phyloP scores from a whole-genome alignment of 2,113 vertebrate genomes.

The Salvator merianae region DNA sequence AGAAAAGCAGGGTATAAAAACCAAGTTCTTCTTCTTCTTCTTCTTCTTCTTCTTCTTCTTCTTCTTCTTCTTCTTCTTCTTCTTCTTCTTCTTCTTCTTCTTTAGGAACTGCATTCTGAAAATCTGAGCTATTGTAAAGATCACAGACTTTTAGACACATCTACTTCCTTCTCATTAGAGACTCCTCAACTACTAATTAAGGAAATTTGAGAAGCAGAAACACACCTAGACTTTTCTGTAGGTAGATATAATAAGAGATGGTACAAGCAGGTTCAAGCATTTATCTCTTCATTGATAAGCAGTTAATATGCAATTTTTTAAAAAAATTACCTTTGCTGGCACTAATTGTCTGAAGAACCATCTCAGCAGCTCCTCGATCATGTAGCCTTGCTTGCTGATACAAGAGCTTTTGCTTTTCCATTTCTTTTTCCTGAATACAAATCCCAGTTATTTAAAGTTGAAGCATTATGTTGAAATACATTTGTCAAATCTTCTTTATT shows the following conservation, averaged over 20 bases:
- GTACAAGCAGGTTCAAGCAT: neutral
- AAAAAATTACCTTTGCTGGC: constrained; percentile 90
- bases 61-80: too few relatives aligned
- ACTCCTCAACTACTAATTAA: neutral
- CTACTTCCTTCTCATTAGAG: neutral
- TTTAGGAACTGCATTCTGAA: too few relatives aligned
- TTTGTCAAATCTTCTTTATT: constrained; percentile 35
- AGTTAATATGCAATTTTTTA: neutral
- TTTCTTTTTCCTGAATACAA: constrained; percentile 94
- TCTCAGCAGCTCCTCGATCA: constrained; percentile 92
- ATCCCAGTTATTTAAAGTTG: constrained; percentile 72
- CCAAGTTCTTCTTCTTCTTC: too few relatives aligned
- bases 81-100: too few relatives aligned
- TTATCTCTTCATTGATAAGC: neutral
- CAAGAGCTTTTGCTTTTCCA: constrained; percentile 97
- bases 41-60: too few relatives aligned
- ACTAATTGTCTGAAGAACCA: constrained; percentile 96
- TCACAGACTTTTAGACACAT: neutral
- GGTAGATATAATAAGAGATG: neutral
- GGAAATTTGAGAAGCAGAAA: neutral
- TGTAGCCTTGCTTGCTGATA: constrained; percentile 96
- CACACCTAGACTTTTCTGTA: neutral
- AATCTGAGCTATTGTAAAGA: neutral
- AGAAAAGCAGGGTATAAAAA: too few relatives aligned
- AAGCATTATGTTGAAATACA: constrained; percentile 32